Conservation (phyloP, 2,797 vertebrate species). For the Sebastes taczanowskii region DNA sequence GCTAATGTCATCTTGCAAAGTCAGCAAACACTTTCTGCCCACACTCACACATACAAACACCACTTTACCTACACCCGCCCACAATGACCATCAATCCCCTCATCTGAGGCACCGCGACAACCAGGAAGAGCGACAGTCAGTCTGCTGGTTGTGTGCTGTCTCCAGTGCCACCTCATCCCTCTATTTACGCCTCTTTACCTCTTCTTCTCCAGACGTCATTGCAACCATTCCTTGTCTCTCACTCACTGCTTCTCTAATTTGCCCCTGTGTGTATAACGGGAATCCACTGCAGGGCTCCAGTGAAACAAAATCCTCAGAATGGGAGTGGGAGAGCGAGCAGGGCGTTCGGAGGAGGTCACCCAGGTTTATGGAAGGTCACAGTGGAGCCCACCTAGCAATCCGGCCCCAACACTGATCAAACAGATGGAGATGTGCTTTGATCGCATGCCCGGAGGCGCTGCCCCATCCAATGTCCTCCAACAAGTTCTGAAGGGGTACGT, state of each 20-base stretch:
- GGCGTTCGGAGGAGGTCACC: conserved; percentile 38
- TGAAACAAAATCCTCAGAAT: conserved; percentile 74
- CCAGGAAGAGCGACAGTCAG: conserved; percentile 4
- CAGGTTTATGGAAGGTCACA: conserved; percentile 61
- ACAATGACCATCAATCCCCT: conserved; percentile 22
- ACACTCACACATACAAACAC: conserved; percentile 11
- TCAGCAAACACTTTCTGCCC: conserved; percentile 35
- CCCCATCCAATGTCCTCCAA: conserved; percentile 17
- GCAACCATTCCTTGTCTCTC: conserved; percentile 44
- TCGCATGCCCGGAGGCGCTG: conserved; percentile 28
- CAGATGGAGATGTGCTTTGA: conserved; percentile 48
- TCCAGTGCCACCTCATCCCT: conserved; percentile 42
- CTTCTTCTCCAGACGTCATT: conserved; percentile 35
- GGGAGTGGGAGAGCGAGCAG: conserved; percentile 18
- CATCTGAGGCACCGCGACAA: conserved; percentile 3
- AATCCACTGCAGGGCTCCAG: conserved; percentile 54
- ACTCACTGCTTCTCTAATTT: conserved; percentile 55
- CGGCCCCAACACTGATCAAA: conserved; percentile 42
- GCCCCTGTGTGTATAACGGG: conserved; percentile 48
- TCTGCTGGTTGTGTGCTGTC: not conserved
- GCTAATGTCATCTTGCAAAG: conserved; percentile 39
- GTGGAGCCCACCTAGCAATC: conserved; percentile 36
- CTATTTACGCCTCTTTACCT: conserved; percentile 34
- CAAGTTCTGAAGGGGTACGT: conserved; percentile 33
- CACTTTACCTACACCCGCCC: conserved; percentile 1